Conservation (phyloP, 2,888 invertebrate genomes). For the Scaptomyza cyrtandrae region DNA sequence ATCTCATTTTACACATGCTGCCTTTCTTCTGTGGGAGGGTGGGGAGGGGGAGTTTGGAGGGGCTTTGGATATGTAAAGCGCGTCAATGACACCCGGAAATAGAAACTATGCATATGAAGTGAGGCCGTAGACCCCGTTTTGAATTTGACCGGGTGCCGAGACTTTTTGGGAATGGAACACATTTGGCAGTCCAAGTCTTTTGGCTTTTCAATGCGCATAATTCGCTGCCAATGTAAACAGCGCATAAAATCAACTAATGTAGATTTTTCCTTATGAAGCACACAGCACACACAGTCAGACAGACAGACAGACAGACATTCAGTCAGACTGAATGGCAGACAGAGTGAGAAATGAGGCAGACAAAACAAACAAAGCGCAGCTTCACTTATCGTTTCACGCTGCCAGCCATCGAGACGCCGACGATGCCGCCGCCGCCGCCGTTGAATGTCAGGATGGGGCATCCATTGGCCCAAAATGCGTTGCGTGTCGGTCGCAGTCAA, state of each 20-base stretch:
- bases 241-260: slow-evolving; percentile 80
- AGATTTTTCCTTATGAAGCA: slow-evolving; percentile 57
- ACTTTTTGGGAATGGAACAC: slow-evolving; percentile 1
- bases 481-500: slow-evolving; percentile 68
- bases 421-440: slow-evolving; percentile 6
- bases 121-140: slow-evolving; percentile 26
- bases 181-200: slow-evolving; percentile 67
- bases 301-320: slow-evolving; percentile 15
- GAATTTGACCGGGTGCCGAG: neutral
- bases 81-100: slow-evolving; percentile 28
- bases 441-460: slow-evolving; percentile 30
- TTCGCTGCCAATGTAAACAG: slow-evolving; percentile 79
- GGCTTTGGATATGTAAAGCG: slow-evolving; percentile 2
- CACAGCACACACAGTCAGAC: neutral
- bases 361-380: slow-evolving; percentile 73
- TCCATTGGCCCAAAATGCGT: slow-evolving; percentile 58
- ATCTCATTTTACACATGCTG: slow-evolving; percentile 44
- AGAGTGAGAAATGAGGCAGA: slow-evolving; percentile 64
- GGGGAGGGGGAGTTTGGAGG: neutral
- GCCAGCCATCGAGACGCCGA: slow-evolving; percentile 72
- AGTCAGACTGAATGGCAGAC: slow-evolving; percentile 18
- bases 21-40: neutral
- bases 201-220: slow-evolving; percentile 74
- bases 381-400: slow-evolving; percentile 13
- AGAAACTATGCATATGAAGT: slow-evolving; percentile 15